Base-by-base conservation (phyloP, 64 coral and sea anemone genomes). In the Porites lutea region DNA sequence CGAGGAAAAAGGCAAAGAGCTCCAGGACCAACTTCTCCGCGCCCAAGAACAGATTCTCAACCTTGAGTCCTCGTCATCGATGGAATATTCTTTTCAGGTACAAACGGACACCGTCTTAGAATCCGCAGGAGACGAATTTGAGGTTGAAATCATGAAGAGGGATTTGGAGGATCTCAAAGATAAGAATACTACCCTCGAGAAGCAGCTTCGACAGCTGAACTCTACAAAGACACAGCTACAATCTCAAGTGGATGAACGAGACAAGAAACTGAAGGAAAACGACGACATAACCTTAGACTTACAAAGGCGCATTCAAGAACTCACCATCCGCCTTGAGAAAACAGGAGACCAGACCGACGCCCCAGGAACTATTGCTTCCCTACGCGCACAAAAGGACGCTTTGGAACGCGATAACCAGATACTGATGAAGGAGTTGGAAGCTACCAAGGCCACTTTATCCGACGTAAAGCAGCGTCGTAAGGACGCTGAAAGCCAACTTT, bases 321-420 rank as follows among this genome's bases (percentile, higher is more conserved):
- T 81, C 48, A 94, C 90, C 72, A 94, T 92, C 45, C 89, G 87
- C 55, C 48, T 94, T 77, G 46, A 88, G 54, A 90, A 94, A 23
- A 60, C 76, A 47, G 91, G 95, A 23, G 95, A 97, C 61, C 92
- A 94, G 64, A 97, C 95, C 15, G 95, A 97, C 74, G 92, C 92
- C 55, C 92, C 95, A 43, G 95, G 95, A 22, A 87, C 94, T 49
- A 90, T 97, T 13, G 88, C 88, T 7, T 97, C 95, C 16, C 73
- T 97, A 9, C 87, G 95, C 15, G 72, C 78, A 16, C 95, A 97
- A 57, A 97, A 91, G 43, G 87, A 97, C 59, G 62, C 79, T 53
- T 12, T 97, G 59, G 92, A 97, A 72, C 92, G 95, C 49, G 95
- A 97, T 45, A 94, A 90, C 71, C 72, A 93, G 49, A 97, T 94